These are phyloP conservation scores for Arctia plantaginis DNA, from an alignment of 2,888 invertebrate genomes.

Conservation along the genomic window DNA sequence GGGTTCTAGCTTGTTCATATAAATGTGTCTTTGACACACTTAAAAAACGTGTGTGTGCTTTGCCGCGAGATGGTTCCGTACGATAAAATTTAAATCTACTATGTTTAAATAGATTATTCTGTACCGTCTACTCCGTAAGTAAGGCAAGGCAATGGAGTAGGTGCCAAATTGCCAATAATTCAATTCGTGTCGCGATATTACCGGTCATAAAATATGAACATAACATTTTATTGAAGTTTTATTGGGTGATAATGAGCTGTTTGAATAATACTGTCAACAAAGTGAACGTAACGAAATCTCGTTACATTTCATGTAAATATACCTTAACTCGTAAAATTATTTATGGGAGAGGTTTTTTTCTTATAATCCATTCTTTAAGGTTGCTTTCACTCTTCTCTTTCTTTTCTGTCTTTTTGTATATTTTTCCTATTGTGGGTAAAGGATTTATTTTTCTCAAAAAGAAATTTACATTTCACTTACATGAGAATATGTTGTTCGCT, in stretches of 20 bases:
- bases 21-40: no score
- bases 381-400: no score
- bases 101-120: neutral
- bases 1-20: no score
- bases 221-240: constrained; percentile 23
- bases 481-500: no score
- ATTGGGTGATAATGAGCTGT: constrained; percentile 22
- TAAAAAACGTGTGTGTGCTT: no score
- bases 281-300: constrained; percentile 1
- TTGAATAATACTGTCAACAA: constrained; percentile 14
- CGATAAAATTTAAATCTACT: no score
- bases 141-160: neutral
- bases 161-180: neutral
- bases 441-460: no score
- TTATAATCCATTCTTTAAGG: no score
- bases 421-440: no score
- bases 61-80: no score
- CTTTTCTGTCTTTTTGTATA: no score
- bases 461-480: no score
- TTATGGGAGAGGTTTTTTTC: neutral
- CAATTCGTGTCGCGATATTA: constrained; percentile 10
- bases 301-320: neutral
- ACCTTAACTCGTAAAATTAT: neutral
- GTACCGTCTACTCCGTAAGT: neutral
- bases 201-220: constrained; percentile 20